Percentiles rank a stretch among this genome's conserved stretches.
phyloP scores from a whole-genome alignment of 2,888 invertebrate species.

The Trachelus tabidus region DNA sequence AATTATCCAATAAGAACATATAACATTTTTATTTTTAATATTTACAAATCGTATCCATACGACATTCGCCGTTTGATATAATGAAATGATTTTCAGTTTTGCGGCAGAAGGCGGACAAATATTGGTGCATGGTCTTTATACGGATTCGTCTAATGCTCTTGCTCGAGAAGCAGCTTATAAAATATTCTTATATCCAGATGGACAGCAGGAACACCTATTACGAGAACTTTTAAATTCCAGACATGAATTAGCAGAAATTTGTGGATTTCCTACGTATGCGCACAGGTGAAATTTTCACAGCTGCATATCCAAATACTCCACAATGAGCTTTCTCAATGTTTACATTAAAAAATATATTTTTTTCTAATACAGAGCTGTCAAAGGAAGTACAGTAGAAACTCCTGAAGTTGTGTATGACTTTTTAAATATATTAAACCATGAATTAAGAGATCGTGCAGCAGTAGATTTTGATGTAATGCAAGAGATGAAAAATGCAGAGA shows the following conservation, averaged over 20 bases:
- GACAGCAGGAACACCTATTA: slow-evolving; percentile 80
- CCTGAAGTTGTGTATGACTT: slow-evolving; percentile 85
- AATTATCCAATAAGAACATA: slow-evolving; percentile 59
- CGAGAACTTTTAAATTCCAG: slow-evolving; percentile 79
- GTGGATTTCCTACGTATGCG: slow-evolving; percentile 90
- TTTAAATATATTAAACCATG: slow-evolving; percentile 79
- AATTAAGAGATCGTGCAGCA: slow-evolving; percentile 76
- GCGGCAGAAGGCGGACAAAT: slow-evolving; percentile 78
- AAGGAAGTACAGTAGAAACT: slow-evolving; percentile 86
- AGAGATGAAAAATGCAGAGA: slow-evolving; percentile 74
- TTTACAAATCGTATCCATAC: background rate
- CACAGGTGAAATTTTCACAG: slow-evolving; percentile 71
- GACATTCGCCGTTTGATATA: background rate
- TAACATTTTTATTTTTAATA: background rate
- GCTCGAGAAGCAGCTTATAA: slow-evolving; percentile 91
- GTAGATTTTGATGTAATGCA: slow-evolving; percentile 83
- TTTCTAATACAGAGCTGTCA: slow-evolving; percentile 75
- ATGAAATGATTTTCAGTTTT: slow-evolving; percentile 65
- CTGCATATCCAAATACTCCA: background rate
- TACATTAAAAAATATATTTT: slow-evolving; percentile 9
- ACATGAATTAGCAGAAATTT: slow-evolving; percentile 83
- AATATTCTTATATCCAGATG: slow-evolving; percentile 84
- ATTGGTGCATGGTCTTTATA: slow-evolving; percentile 83
- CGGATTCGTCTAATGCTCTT: slow-evolving; percentile 82
- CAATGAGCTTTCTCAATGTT: background rate